A percentile compares a stretch with the other conserved stretches of the same genome.
Conservation (phyloP, 1,140 invertebrate genomes). For the Cryptotermes secundus region DNA sequence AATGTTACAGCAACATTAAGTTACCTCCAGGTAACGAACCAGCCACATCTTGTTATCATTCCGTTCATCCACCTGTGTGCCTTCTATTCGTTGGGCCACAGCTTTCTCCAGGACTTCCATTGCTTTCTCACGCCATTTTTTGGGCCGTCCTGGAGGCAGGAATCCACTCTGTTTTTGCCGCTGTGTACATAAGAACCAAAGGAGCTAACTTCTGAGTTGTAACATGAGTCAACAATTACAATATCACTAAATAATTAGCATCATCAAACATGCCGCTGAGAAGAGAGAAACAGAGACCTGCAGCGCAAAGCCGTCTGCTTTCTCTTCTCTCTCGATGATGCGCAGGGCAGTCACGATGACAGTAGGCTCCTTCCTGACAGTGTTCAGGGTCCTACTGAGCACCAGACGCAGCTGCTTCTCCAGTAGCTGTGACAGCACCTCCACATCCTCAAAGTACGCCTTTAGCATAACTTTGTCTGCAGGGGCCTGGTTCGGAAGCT, state of each 20-base stretch:
- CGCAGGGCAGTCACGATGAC: conserved; percentile 93
- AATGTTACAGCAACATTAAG: neutral
- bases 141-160: conserved; percentile 89
- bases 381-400: conserved; percentile 86
- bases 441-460: conserved; percentile 95
- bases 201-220: too few species aligned
- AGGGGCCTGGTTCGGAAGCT: conserved; percentile 85
- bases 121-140: conserved; percentile 87
- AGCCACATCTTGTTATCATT: conserved; percentile 95
- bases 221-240: too few species aligned
- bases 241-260: too few species aligned
- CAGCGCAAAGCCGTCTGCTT: conserved; percentile 77
- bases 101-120: conserved; percentile 81
- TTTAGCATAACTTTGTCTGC: conserved; percentile 90
- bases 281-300: conserved; percentile 50
- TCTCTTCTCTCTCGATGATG: conserved; percentile 96
- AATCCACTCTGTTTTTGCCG: conserved; percentile 82
- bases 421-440: conserved; percentile 83
- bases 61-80: conserved; percentile 89
- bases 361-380: conserved; percentile 91
- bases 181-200: conserved; percentile 44
- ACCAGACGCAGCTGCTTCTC: conserved; percentile 91
- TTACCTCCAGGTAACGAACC: conserved; percentile 62
- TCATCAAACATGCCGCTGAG: neutral
- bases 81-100: conserved; percentile 80